Evolutionary conservation across 1,140 invertebrate genomes (phyloP).

Genomic region (Odontomachus brunneus): DNA sequence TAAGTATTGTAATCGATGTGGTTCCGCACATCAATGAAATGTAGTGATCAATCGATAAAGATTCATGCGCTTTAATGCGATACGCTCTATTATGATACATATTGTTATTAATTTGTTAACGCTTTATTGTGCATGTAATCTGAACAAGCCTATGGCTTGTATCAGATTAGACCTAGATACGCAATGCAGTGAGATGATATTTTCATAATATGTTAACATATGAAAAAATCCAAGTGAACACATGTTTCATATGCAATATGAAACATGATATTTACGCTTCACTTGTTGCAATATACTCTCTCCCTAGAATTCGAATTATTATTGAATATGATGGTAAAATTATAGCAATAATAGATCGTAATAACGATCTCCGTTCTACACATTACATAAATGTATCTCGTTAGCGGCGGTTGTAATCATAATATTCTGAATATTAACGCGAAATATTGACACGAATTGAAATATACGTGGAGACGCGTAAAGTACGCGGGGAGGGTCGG

Average conservation of each 20-base stretch:
- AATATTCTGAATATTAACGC: constrained; percentile 29
- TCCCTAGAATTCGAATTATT: too few relatives aligned
- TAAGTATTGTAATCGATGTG: constrained; percentile 24
- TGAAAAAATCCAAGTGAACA: not conserved
- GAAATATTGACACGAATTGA: constrained; percentile 21
- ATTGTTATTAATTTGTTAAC: constrained; percentile 5
- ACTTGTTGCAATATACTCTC: too few relatives aligned
- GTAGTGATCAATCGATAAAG: not conserved
- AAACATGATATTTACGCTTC: too few relatives aligned
- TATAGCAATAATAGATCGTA: too few relatives aligned
- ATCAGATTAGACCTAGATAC: not conserved
- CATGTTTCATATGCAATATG: too few relatives aligned
- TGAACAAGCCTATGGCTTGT: not conserved
- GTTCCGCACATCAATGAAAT: not conserved
- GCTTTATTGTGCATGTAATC: not conserved
- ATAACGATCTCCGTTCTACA: too few relatives aligned
- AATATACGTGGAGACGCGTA: constrained; percentile 17
- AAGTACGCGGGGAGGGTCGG: not conserved
- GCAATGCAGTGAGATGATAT: constrained; percentile 1
- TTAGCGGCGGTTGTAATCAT: not conserved
- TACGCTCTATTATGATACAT: not conserved
- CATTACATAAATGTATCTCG: not conserved
- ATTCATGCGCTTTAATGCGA: not conserved
- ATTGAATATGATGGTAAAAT: too few relatives aligned
- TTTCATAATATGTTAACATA: not conserved